Evolutionary conservation across 2,113 vertebrate genomes (phyloP), one percentile per base, ranked within the genome.

Genomic region (Neotragus pygmaeus): DNA sequence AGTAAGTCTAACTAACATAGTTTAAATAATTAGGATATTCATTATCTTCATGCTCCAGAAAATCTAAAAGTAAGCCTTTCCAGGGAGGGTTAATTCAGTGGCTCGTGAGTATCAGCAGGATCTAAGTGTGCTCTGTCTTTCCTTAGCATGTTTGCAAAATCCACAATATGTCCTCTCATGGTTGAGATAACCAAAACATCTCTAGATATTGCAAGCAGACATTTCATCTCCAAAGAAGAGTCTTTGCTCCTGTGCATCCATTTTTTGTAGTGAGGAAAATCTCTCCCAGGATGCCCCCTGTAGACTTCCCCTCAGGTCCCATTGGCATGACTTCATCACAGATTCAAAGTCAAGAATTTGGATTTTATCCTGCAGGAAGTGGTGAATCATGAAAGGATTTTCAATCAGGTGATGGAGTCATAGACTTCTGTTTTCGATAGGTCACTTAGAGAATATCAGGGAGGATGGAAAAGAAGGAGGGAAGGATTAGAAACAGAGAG

Each of bases 171-270:
- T 94, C 36, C 7, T 49, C 23, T 89, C 33, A 21, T 28, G 33
- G 16, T 62, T 83, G 78, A 84, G 57, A 64, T 30, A 17, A 36
- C 21, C 62, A 90, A 64, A 96, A 80, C 19, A 86, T 55, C 64
- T 91, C n/a, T 91, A 96, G 84, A 53, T 66, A 27, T 77, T 49
- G 49, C 1, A 43, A 84, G 77, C 70, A 60, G 60, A 78, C 27
- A 43, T 82, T 62, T 94, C 39, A 45, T 91, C 66, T 93, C 90
- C 39, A 90, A 92, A 95, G n/a, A 94, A 84, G 70, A 60, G 6
- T 17, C 25, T 77, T n/a, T 88, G 64, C 30, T 92, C 51, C 55
- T 60, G 3, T 25, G 5, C 43, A 27, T 36, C 16, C 17, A 5
- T 47, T 90, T 83, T 90, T 36, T 33, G 23, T 6, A 60, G 45